Evolutionary conservation across 2,113 vertebrate species (phyloP).

Genomic region (Antigone vipio): DNA sequence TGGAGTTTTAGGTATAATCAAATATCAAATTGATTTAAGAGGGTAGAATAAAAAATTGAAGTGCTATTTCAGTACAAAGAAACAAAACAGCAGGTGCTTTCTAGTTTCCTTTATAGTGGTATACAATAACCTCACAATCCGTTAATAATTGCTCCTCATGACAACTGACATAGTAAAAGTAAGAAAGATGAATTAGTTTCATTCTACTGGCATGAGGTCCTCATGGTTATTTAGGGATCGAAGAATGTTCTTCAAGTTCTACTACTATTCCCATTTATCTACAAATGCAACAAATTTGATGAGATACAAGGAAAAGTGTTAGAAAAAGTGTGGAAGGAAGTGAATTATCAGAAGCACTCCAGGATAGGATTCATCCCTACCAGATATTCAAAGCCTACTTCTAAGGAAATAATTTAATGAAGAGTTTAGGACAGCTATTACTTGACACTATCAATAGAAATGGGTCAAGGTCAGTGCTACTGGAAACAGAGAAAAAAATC

Average conservation of each 20-base stretch:
- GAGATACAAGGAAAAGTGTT: background rate
- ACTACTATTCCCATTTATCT: background rate
- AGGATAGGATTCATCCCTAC: background rate
- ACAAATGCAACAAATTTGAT: background rate
- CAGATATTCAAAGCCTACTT: background rate
- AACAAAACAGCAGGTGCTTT: background rate
- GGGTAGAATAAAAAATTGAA: background rate
- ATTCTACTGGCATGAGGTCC: background rate
- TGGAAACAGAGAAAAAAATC: background rate
- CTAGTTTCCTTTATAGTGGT: background rate
- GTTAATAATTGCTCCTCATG: background rate
- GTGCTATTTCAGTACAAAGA: background rate
- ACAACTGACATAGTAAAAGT: background rate
- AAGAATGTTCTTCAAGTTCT: background rate
- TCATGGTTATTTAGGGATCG: background rate
- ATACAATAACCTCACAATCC: background rate
- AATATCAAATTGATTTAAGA: background rate
- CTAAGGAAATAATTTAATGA: background rate
- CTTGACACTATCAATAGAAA: background rate
- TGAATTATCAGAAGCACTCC: background rate
- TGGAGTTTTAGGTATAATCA: background rate
- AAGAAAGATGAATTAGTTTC: background rate
- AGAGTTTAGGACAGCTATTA: background rate
- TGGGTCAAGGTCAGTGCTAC: background rate
- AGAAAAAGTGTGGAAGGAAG: background rate